phyloP scores from a whole-genome alignment of 2,113 vertebrate genomes.

The Apteryx mantelli region DNA sequence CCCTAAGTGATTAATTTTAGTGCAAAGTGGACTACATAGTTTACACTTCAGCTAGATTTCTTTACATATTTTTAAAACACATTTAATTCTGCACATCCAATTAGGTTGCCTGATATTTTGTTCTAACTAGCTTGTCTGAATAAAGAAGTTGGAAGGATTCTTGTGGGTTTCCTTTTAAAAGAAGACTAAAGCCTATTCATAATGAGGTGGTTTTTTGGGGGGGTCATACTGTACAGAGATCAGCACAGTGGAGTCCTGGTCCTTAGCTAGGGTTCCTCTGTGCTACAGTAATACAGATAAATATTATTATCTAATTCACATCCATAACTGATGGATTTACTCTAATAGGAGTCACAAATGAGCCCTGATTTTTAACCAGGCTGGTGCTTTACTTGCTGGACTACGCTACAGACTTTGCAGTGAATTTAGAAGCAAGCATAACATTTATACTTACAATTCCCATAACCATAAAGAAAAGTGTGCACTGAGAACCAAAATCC shows the following conservation, averaged over 20 bases:
- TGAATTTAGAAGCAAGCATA: slow-evolving; percentile 36
- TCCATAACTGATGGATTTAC: slow-evolving; percentile 29
- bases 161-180: slow-evolving; percentile 1
- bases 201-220: background rate
- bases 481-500: slow-evolving; percentile 40
- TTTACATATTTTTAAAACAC: slow-evolving; percentile 43
- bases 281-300: background rate
- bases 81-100: slow-evolving; percentile 45
- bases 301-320: background rate
- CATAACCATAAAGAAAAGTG: slow-evolving; percentile 48
- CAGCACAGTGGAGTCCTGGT: background rate
- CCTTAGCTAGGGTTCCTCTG: background rate
- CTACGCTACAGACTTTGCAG: slow-evolving; percentile 22
- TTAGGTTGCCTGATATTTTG: slow-evolving; percentile 16
- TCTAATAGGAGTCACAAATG: slow-evolving; percentile 33
- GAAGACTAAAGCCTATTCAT: slow-evolving; percentile 14
- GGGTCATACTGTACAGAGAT: slow-evolving; percentile 39
- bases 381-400: slow-evolving; percentile 32
- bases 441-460: slow-evolving; percentile 40
- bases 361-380: slow-evolving; percentile 44
- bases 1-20: slow-evolving; percentile 33
- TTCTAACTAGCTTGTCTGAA: slow-evolving; percentile 35
- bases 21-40: slow-evolving; percentile 55
- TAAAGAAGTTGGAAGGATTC: background rate
- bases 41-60: slow-evolving; percentile 56